Conservation (phyloP, 2,888 invertebrate genomes). For the Spatulosminthurus flaviceps region DNA sequence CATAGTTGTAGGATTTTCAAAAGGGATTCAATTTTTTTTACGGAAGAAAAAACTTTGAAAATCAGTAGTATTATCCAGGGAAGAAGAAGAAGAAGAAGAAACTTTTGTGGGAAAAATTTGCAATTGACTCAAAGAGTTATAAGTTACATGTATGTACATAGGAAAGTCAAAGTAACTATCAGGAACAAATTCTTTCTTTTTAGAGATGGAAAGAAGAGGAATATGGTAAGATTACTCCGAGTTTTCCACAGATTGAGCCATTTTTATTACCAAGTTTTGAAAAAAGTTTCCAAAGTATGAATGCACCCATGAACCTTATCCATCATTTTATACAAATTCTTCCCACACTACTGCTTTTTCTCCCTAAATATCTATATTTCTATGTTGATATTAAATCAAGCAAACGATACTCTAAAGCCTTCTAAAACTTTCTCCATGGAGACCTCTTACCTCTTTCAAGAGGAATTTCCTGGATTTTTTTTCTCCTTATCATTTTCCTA, state of each 20-base stretch:
- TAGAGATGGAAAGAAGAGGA: not conserved
- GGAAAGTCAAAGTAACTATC: too few species aligned
- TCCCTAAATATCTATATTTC: too few species aligned
- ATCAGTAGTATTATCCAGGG: not conserved
- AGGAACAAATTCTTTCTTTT: not conserved
- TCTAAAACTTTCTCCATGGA: too few species aligned
- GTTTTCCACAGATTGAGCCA: constrained; percentile 21
- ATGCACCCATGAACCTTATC: constrained; percentile 15
- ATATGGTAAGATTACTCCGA: not conserved
- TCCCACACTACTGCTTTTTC: not conserved
- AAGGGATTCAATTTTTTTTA: too few species aligned
- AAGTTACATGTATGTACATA: too few species aligned
- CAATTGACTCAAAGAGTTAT: constrained; percentile 9
- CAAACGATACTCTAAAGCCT: too few species aligned
- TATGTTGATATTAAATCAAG: too few species aligned
- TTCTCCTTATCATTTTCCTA: too few species aligned
- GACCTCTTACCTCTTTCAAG: too few species aligned
- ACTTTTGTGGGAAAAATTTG: not conserved
- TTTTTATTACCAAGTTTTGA: constrained; percentile 12
- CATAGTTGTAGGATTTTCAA: too few species aligned
- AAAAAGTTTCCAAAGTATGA: not conserved
- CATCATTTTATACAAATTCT: constrained; percentile 29
- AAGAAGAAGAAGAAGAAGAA: too few species aligned
- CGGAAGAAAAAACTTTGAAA: not conserved
- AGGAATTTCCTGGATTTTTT: too few species aligned